Evolutionary conservation across 2,888 invertebrate genomes (phyloP).

Genomic region (Polyommatus iphigenia): DNA sequence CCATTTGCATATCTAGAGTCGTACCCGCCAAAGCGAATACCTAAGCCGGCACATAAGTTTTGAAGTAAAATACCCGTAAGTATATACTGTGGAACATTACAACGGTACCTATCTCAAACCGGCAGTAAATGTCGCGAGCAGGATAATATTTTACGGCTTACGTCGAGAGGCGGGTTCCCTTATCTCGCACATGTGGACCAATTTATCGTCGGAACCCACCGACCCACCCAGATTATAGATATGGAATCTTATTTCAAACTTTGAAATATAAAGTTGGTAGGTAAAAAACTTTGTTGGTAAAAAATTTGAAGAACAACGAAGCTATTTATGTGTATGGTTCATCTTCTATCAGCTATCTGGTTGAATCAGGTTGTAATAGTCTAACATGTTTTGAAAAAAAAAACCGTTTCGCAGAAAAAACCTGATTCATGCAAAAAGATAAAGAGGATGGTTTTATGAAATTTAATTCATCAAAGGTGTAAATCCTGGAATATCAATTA

Average conservation of each 20-base stretch:
- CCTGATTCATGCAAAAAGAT: no score
- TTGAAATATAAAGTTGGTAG: not conserved
- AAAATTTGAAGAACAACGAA: not conserved
- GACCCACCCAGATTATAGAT: constrained; percentile 74
- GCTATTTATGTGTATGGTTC: no score
- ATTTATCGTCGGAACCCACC: constrained; percentile 78
- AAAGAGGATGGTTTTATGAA: no score
- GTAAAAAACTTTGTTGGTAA: constrained; percentile 2
- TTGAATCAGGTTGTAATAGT: no score
- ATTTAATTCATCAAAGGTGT: no score
- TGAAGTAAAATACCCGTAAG: constrained; percentile 18
- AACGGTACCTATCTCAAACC: constrained; percentile 69
- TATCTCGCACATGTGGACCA: constrained; percentile 67
- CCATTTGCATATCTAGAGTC: not conserved
- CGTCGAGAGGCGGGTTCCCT: constrained; percentile 61
- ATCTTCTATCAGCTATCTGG: no score
- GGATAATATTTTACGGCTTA: constrained; percentile 78
- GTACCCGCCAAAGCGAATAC: not conserved
- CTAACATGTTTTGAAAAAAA: no score
- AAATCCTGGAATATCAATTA: no score
- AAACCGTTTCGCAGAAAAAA: no score
- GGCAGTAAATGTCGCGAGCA: constrained; percentile 73
- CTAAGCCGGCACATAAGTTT: constrained; percentile 3
- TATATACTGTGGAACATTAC: constrained; percentile 56
- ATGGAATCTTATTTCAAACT: constrained; percentile 53